Base-by-base conservation (phyloP, 2,113 vertebrate species). In the Trogon melanurus region DNA sequence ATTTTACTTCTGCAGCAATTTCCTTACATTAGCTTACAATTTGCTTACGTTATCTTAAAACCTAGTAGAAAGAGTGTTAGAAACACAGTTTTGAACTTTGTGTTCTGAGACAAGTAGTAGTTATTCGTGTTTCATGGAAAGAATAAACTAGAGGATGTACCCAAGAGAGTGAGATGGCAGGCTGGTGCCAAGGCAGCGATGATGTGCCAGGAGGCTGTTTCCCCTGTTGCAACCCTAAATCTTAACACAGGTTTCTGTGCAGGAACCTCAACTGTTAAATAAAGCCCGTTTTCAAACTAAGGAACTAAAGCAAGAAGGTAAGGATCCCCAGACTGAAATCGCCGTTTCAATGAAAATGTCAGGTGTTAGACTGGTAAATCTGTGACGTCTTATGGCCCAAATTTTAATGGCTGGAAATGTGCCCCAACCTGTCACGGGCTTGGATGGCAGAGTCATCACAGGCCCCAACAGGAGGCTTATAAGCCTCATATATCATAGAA, bases 21-120 rank as follows among this genome's bases (percentile, higher is more conserved):
- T 27, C 1, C 48, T 89, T 71, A 6, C 0, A 0, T 53, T 45
- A 32, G 9, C 38, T 41, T 41, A 41, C 8, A 2, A 56, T 84
- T 75, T 27, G 1, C 48, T 89, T 71, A 6, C 1, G 0, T 53
- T 45, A 83, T 21, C 25, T 34, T 34, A 41, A 81, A 70, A 45
- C 19, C 21, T 25, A 32, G 34, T 21, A 41, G 21, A 32, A 58
- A 79, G 5, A 75, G 25, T 26, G 38, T 11, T 29, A 30, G 44
- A 36, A 88, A 67, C 10, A 19, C 5, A 3, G 57, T 21, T 36
- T 48, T 60, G 10, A 8, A 12, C 4, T 72, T 62, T 34, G 32
- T 51, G 17, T 34, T 45, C 38, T 41, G 56, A 56, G 80, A 74
- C n/a, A 44, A 64, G 69, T 11, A 51, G 44, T 14, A 19, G 25